Percentiles rank a stretch among this genome's conserved stretches.
These are phyloP conservation scores for Drosophila bocki DNA, from an alignment of 1,140 invertebrate genomes.

Conservation along the genomic window DNA sequence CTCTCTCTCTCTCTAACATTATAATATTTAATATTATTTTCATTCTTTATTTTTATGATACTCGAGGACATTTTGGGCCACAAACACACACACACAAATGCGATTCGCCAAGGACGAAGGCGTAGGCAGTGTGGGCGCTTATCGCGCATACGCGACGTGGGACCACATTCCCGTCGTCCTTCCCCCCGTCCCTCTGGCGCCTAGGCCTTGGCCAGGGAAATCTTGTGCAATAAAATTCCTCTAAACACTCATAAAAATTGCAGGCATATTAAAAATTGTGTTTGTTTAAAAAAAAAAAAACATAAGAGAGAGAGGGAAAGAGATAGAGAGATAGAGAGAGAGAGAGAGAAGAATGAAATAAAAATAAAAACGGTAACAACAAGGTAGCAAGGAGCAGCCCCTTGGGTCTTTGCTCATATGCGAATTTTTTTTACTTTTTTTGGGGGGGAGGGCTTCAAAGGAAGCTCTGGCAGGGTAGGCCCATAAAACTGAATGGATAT, in stretches of 20 bases:
- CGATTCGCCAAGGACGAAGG: constrained; percentile 17
- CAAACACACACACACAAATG: constrained; percentile 49
- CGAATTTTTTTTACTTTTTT: constrained; percentile 46
- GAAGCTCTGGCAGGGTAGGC: constrained; percentile 20
- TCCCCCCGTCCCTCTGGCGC: background rate
- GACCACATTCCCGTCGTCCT: constrained; percentile 18
- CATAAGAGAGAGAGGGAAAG: background rate
- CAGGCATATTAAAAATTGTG: constrained; percentile 85
- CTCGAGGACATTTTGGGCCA: constrained; percentile 70
- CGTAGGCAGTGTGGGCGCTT: constrained; percentile 40
- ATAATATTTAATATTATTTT: constrained; percentile 80
- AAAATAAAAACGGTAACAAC: constrained; percentile 50
- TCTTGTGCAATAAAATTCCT: constrained; percentile 85
- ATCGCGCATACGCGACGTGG: constrained; percentile 77
- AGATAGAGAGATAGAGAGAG: background rate
- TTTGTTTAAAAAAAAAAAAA: constrained; percentile 72
- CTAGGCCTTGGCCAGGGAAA: constrained; percentile 64
- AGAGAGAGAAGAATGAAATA: constrained; percentile 35
- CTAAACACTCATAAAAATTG: constrained; percentile 85
- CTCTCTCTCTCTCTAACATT: constrained; percentile 36
- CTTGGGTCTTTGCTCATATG: constrained; percentile 64
- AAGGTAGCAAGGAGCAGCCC: constrained; percentile 30
- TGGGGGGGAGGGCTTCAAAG: constrained; percentile 32
- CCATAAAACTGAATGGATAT: constrained; percentile 84
- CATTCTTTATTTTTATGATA: constrained; percentile 80